These are phyloP conservation scores for Pteromalus puparum DNA, from an alignment of 1,140 invertebrate genomes.

Conservation along the genomic window DNA sequence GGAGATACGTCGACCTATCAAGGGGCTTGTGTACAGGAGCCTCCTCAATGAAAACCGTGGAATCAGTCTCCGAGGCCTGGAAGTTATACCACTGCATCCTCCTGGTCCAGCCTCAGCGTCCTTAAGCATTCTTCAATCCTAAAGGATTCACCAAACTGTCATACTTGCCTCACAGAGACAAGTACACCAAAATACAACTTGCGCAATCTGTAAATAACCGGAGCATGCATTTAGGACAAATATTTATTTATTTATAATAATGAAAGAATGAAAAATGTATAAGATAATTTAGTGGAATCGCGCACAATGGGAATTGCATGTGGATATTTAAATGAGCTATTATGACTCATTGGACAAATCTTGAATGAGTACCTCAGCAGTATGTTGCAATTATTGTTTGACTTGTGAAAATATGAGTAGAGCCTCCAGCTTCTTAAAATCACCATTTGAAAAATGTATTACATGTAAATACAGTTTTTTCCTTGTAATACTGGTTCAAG, in stretches of 20 bases:
- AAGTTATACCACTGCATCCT: constrained; percentile 64
- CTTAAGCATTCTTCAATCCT: constrained; percentile 67
- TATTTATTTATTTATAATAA: too few relatives aligned
- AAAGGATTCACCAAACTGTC: constrained; percentile 50
- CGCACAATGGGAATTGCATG: too few relatives aligned
- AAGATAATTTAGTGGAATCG: too few relatives aligned
- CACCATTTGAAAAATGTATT: background rate
- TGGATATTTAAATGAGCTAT: too few relatives aligned
- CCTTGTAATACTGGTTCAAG: background rate
- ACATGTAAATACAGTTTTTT: background rate
- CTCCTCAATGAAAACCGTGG: constrained; percentile 75
- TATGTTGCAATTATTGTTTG: too few relatives aligned
- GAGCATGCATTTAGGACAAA: background rate
- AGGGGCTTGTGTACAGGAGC: constrained; percentile 74
- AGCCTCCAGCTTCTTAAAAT: background rate
- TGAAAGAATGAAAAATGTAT: too few relatives aligned
- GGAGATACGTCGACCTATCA: constrained; percentile 72
- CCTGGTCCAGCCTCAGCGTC: constrained; percentile 66
- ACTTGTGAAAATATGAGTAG: background rate
- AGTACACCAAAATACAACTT: constrained; percentile 26
- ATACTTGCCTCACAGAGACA: constrained; percentile 53
- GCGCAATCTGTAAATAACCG: constrained; percentile 7
- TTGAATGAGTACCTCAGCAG: too few relatives aligned
- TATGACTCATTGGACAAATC: too few relatives aligned
- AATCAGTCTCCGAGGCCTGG: constrained; percentile 67